Evolutionary conservation across 2,113 vertebrate genomes (phyloP).

Genomic region (Calidris pygmaea): DNA sequence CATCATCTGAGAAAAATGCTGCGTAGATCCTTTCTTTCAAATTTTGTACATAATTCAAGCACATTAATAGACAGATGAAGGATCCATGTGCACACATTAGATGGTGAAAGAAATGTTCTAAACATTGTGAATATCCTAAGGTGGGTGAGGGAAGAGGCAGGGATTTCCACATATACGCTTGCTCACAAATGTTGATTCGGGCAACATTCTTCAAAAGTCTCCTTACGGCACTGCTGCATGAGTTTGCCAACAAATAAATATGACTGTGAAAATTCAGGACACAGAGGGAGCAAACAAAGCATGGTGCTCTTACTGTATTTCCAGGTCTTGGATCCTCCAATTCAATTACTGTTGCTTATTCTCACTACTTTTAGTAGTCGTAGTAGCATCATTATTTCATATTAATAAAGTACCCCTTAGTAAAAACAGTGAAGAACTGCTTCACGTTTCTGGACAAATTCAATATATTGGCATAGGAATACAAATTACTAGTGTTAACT

Average conservation of each 20-base stretch:
- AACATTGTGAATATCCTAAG: neutral
- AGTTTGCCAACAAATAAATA: neutral
- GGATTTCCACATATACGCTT: neutral
- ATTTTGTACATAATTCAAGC: neutral
- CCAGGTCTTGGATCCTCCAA: neutral
- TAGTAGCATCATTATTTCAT: neutral
- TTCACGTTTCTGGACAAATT: neutral
- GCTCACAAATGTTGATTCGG: neutral
- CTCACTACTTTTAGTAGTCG: neutral
- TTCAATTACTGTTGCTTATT: neutral
- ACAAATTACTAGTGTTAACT: neutral
- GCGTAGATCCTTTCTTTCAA: neutral
- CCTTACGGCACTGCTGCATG: neutral
- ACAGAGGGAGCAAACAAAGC: neutral
- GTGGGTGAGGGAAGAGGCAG: neutral
- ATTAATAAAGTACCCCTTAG: neutral
- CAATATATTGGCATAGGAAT: neutral
- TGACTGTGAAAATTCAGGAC: neutral
- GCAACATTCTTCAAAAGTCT: neutral
- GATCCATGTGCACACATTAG: neutral
- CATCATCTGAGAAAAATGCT: neutral
- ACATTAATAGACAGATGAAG: neutral
- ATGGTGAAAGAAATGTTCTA: neutral
- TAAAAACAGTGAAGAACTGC: neutral
- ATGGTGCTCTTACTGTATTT: neutral